Conservation (phyloP, 1,140 invertebrate genomes). For the Heliconius congener region DNA sequence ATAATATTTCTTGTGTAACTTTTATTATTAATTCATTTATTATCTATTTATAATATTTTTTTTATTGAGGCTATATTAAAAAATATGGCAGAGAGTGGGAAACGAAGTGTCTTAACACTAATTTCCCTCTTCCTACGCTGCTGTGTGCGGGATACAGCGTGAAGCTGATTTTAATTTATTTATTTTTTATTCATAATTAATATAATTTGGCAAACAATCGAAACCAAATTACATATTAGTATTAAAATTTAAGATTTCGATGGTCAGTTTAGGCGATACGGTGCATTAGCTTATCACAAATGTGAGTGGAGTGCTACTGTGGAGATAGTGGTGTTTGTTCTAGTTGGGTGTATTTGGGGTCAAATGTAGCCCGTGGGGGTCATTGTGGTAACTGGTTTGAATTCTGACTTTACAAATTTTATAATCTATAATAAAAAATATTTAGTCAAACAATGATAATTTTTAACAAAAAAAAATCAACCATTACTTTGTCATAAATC, state of each 20-base stretch:
- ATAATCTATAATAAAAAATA: too few species aligned
- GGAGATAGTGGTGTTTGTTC: constrained; percentile 15
- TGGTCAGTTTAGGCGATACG: constrained; percentile 31
- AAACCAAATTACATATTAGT: neutral
- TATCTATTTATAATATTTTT: too few species aligned
- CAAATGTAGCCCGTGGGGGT: neutral
- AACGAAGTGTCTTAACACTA: neutral
- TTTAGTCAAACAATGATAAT: too few species aligned
- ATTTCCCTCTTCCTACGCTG: neutral
- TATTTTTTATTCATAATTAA: neutral
- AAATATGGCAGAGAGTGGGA: neutral
- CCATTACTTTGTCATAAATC: too few species aligned
- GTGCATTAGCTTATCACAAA: constrained; percentile 31
- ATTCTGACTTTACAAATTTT: too few species aligned
- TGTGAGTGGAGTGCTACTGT: constrained; percentile 28
- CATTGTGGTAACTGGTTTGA: neutral
- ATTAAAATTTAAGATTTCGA: neutral
- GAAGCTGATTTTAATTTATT: neutral
- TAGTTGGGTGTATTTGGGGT: constrained; percentile 10
- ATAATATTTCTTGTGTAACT: too few species aligned
- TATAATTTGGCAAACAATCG: too few species aligned
- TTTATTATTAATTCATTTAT: too few species aligned
- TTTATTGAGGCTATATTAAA: too few species aligned
- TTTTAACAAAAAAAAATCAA: too few species aligned
- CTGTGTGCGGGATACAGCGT: neutral